Evolutionary conservation across 2,888 invertebrate species (phyloP), one percentile per base, ranked within the genome.

Genomic region (Tenthredo distinguenda): DNA sequence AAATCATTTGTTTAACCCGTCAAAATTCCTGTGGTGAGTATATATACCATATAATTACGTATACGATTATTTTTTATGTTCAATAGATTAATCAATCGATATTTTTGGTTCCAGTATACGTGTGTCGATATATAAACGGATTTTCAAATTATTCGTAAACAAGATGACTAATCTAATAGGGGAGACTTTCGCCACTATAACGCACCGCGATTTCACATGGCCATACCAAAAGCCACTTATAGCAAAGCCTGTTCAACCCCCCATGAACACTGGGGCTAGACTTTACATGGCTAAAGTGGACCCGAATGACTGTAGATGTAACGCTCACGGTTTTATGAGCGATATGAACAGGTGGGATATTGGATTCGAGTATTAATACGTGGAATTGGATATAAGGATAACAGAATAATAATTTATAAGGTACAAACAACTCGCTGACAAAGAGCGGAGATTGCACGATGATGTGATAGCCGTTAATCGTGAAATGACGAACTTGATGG

Each of bases 261-360:
- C 96, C 0, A 91, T 93, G 9, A 94, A 94, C 10, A 94, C 94
- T 2, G 91, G 94, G 1, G 93, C 94, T 2, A 91, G 93, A 43
- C 93, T 94, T 84, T 94, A 94, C 87, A 92, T 94, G n/a, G 95
- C 94, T 0, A 94, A 95, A 12, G 94, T 95, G 0, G 95, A 95
- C 2, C 95, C 95, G 0, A 95, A 95, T 0, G 95, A 95, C 90
- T 96, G 96, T 89, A 95, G 95, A 90, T 96, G 96, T 92, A 95
- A 96, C 87, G 94, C 94, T 0, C 96, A 96, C 89, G 94, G 95
- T 0, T 96, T 96, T 89, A 95, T 95, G 0, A 95, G 95, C 0
- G 93, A 95, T 83, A 94, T 95, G 86, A 95, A 95, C 86, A 95
- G 95, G 91, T 90, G 84, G 31, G 72, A 58, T 37, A 62, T 37